Evolutionary conservation across 2,888 invertebrate species (phyloP), one percentile per base, ranked within the genome.

Genomic region (Agonum fuliginosum): DNA sequence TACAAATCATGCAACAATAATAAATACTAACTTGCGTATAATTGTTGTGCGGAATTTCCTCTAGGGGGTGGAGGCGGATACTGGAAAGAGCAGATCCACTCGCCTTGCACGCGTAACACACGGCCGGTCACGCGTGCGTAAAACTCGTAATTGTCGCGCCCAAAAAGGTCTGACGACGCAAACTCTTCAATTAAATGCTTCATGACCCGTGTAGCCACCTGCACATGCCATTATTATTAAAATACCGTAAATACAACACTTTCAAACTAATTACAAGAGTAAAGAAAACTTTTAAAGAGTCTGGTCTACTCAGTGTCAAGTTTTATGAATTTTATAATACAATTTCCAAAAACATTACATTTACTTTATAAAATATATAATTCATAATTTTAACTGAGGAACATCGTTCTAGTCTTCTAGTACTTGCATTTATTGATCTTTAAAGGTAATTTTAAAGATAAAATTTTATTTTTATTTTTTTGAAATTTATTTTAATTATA

Each of bases 111-210:
- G 83, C 96, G 93, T 80, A 97, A 89, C 81, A 97, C 96, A 74
- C 97, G 91, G 0, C 97, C 97, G 17, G 97, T 97, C 78, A 97
- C 97, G 41, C 97, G 91, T 22, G 97, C 97, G 87, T 98, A 98
- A 87, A 95, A 98, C 87, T 97, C 97, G 86, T 98, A 98, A 88
- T 97, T 97, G 79, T 95, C 94, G 67, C 95, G 91, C 0, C 98
- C 98, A 87, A 99, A 99, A 81, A 99, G 90, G 87, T 98, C 96
- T 79, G 96, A 95, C 34, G 96, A 95, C 78, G 98, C 97, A 89
- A 98, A 99, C 88, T 97, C 97, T 87, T 98, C 97, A 83, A 99
- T 98, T 87, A 99, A 92, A 86, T 97, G 95, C 85, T 97, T 96
- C 94, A 98, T 97, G 81, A 99, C 96, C 83, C 95, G 92, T 34